Evolutionary conservation across 2,113 vertebrate genomes (phyloP).

Genomic region (Vidua macroura): DNA sequence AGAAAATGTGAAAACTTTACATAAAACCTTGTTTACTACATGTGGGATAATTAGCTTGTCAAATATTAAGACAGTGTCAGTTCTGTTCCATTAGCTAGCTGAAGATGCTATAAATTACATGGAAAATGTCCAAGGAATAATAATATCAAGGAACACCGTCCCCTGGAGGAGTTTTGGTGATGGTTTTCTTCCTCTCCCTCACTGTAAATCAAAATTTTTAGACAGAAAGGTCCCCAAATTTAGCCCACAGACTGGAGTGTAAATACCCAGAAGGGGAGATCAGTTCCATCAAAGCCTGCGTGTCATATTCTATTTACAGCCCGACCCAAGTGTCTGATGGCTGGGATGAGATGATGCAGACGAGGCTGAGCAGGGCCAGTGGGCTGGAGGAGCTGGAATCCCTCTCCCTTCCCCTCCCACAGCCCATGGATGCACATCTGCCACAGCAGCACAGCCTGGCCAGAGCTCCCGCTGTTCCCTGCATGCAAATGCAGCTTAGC

Average conservation of each 20-base stretch:
- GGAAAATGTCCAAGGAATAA: conserved; percentile 10
- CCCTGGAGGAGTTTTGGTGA: background rate
- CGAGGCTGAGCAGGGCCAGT: background rate
- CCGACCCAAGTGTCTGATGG: background rate
- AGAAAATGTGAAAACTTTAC: background rate
- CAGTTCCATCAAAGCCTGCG: background rate
- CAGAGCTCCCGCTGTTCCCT: background rate
- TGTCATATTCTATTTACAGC: conserved; percentile 30
- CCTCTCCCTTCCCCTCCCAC: background rate
- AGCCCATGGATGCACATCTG: background rate
- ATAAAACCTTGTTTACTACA: conserved; percentile 14
- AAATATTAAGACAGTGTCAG: background rate
- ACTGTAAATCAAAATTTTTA: background rate
- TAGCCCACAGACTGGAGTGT: background rate
- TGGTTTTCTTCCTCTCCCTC: background rate
- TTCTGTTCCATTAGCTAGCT: conserved; percentile 15
- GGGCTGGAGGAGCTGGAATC: background rate
- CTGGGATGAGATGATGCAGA: background rate
- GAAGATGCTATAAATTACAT: conserved; percentile 1
- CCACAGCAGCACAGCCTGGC: background rate
- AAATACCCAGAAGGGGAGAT: conserved; percentile 20
- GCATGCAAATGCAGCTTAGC: background rate
- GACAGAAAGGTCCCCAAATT: conserved; percentile 17
- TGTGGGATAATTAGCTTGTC: background rate
- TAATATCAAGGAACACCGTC: background rate